Evolutionary conservation across 2,888 invertebrate species (phyloP).

Genomic region (Dysmachus trigonus): DNA sequence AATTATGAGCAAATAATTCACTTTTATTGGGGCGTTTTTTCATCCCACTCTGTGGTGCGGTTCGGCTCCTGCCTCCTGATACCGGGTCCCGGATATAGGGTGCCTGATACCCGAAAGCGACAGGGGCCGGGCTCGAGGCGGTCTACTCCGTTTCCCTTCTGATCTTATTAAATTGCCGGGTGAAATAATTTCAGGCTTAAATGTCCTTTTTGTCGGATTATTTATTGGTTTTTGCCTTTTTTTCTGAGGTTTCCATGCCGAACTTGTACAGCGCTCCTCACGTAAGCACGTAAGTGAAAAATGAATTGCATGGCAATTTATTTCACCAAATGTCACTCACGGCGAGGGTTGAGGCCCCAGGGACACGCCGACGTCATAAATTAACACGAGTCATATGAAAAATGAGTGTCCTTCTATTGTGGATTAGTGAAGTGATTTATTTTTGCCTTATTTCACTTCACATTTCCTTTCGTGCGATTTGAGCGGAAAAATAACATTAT

Average conservation of each 20-base stretch:
- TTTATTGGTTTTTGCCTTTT: constrained; percentile 51
- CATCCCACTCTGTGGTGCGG: neutral
- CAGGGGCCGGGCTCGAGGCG: neutral
- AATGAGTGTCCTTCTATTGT: constrained; percentile 43
- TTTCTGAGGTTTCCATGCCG: constrained; percentile 42
- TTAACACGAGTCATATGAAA: constrained; percentile 44
- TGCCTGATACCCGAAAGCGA: neutral
- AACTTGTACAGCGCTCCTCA: constrained; percentile 5
- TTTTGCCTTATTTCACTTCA: constrained; percentile 13
- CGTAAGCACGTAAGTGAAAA: constrained; percentile 44
- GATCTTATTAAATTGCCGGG: constrained; percentile 53
- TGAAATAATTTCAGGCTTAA: constrained; percentile 53
- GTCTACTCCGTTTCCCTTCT: constrained; percentile 48
- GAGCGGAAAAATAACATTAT: constrained; percentile 20
- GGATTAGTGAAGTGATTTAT: constrained; percentile 41
- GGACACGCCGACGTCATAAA: constrained; percentile 41
- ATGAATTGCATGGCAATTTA: constrained; percentile 49
- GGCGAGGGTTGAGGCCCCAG: constrained; percentile 44
- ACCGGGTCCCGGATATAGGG: neutral
- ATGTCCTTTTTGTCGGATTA: constrained; percentile 52
- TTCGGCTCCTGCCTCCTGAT: neutral
- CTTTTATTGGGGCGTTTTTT: constrained; percentile 46
- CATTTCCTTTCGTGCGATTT: neutral
- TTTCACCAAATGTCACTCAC: constrained; percentile 48
- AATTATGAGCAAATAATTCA: constrained; percentile 49